Evolutionary conservation across 2,113 vertebrate species (phyloP).

Genomic region (Pomatostomus ruficeps): DNA sequence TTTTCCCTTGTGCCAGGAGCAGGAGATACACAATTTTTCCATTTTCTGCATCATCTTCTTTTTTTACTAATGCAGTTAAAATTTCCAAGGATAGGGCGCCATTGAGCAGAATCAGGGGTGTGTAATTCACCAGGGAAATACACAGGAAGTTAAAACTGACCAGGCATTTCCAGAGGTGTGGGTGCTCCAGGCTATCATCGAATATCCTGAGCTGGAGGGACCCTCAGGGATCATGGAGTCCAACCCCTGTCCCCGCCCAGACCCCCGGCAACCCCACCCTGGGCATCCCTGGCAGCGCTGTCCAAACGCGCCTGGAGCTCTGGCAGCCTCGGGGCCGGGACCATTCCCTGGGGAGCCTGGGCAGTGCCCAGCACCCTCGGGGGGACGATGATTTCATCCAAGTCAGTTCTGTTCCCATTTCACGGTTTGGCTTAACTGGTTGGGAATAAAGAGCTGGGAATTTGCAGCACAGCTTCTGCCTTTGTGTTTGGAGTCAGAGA

Average conservation of each 20-base stretch:
- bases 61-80: not conserved
- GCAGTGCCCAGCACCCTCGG: not conserved
- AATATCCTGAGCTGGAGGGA: not conserved
- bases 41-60: not conserved
- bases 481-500: not conserved
- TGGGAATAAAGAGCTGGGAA: not conserved
- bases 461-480: not conserved
- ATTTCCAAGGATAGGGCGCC: not conserved
- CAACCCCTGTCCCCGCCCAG: not conserved
- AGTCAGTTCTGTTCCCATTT: not conserved
- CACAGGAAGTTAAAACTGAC: not conserved
- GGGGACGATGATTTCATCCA: not conserved
- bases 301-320: fast-evolving
- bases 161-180: not conserved
- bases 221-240: not conserved
- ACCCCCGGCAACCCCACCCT: not conserved
- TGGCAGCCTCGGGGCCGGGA: not conserved
- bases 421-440: not conserved
- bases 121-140: not conserved
- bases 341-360: not conserved
- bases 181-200: not conserved
- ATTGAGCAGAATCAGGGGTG: not conserved
- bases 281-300: fast-evolving
- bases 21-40: not conserved
- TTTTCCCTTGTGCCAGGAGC: not conserved